Conservation (phyloP, 2,888 invertebrate genomes). For the Melinaea marsaeus region DNA sequence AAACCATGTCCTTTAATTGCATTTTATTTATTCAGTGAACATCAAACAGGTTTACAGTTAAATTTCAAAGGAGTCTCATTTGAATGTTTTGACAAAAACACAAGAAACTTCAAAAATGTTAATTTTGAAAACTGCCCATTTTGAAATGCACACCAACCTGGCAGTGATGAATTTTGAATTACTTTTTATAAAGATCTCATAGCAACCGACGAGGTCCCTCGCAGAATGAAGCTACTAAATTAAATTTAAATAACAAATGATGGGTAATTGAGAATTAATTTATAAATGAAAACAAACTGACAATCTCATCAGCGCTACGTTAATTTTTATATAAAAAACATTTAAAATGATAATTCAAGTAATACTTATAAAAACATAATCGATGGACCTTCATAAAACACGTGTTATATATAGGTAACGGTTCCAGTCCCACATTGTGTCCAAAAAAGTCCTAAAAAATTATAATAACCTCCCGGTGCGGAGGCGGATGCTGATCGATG, state of each 20-base stretch:
- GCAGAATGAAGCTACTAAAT: too few species aligned
- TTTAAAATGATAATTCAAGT: too few species aligned
- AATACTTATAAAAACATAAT: too few species aligned
- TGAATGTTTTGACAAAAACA: conserved; percentile 18
- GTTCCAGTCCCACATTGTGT: neutral
- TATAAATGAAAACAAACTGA: too few species aligned
- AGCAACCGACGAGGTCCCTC: too few species aligned
- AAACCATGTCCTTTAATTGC: conserved; percentile 33
- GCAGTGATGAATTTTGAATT: conserved; percentile 22
- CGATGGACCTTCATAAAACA: neutral
- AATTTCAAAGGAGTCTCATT: conserved; percentile 17
- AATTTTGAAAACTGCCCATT: conserved; percentile 28
- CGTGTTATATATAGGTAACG: neutral
- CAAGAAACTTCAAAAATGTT: conserved; percentile 13
- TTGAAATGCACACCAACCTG: conserved; percentile 30
- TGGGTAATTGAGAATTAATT: too few species aligned
- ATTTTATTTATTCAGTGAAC: conserved; percentile 47
- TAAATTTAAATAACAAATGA: too few species aligned
- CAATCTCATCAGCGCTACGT: too few species aligned
- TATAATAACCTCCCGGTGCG: neutral
- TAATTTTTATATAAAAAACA: too few species aligned
- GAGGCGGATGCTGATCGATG: conserved; percentile 17
- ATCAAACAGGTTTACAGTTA: conserved; percentile 30
- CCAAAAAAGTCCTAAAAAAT: neutral
- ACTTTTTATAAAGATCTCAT: neutral